Evolutionary conservation across 2,888 invertebrate genomes (phyloP).

Genomic region (Heliconius cydno): DNA sequence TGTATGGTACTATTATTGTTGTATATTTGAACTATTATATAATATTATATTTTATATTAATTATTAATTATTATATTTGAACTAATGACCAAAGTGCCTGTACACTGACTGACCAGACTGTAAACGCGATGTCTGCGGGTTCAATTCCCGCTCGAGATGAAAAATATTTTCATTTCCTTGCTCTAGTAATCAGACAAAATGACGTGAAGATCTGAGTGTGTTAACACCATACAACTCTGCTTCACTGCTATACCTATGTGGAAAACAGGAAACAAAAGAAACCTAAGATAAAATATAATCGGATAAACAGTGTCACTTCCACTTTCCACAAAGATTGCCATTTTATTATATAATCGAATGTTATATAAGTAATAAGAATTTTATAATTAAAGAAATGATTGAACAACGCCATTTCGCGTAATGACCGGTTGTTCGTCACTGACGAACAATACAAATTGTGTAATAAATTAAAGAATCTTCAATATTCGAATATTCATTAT

Average conservation of each 20-base stretch:
- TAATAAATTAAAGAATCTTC: constrained; percentile 39
- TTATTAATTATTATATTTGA: no score
- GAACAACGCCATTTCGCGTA: constrained; percentile 21
- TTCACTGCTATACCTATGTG: no score
- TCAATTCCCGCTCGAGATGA: no score
- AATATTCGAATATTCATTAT: constrained; percentile 44
- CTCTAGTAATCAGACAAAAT: no score
- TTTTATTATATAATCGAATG: constrained; percentile 8
- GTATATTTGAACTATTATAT: no score
- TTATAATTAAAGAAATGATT: constrained; percentile 18
- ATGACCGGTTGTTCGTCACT: constrained; percentile 38
- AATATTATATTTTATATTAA: no score
- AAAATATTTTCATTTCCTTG: no score
- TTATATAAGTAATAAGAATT: constrained; percentile 3
- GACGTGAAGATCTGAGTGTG: neutral
- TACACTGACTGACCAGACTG: no score
- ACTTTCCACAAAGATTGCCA: neutral
- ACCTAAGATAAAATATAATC: neutral
- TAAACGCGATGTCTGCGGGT: no score
- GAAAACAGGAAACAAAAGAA: no score
- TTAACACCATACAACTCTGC: neutral
- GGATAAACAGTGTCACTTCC: neutral
- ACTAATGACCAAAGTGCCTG: no score
- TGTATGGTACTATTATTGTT: no score
- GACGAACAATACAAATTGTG: constrained; percentile 33